Base-by-base conservation (phyloP, 2,888 invertebrate species). In the Aricia artaxerxes region DNA sequence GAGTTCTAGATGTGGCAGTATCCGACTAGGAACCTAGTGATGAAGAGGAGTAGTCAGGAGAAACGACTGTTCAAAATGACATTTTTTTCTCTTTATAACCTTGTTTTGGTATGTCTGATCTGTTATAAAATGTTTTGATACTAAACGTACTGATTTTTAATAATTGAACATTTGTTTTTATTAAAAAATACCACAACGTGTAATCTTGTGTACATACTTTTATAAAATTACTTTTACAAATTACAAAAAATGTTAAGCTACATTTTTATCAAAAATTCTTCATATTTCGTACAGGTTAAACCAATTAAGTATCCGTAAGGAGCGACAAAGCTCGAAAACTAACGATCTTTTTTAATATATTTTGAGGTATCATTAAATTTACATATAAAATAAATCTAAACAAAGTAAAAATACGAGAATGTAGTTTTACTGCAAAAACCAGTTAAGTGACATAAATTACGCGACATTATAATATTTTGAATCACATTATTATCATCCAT, bases 271-370 rank as follows among this genome's bases (percentile, higher is more conserved):
- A 24, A 24, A 24, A 24, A 24, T 24, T 24, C 24, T 24, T 24
- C 24, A 24, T 24, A 24, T 24, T 24, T 24, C 24, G 24, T 24
- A 24, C 61, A 61, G 61, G 61, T 4, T 11, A 24, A 24, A 24
- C 24, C 24, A 24, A 24, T 61, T 61, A 61, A 5, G 61, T 61
- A 5, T 61, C 61, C 61, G 61, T 5, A 61, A 61, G 13, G 61
- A 61, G 61, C 61, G 61, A 1, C 61, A 61, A 61, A 61, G 3
- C 61, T 61, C 61, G 13, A 61, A 61, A 61, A 61, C 61, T 61
- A 61, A 61, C 61, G 61, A 61, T 61, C 16, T 61, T 61, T 61
- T 61, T 61, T 61, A 61, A 61, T 61, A 61, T 61, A 61, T 61
- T 61, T 61, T 61, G 13, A 61, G 61, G 13, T 61, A 5, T 11